Evolutionary conservation across 2,113 vertebrate genomes (phyloP).

Genomic region (Leptobrachium ailaonicum): DNA sequence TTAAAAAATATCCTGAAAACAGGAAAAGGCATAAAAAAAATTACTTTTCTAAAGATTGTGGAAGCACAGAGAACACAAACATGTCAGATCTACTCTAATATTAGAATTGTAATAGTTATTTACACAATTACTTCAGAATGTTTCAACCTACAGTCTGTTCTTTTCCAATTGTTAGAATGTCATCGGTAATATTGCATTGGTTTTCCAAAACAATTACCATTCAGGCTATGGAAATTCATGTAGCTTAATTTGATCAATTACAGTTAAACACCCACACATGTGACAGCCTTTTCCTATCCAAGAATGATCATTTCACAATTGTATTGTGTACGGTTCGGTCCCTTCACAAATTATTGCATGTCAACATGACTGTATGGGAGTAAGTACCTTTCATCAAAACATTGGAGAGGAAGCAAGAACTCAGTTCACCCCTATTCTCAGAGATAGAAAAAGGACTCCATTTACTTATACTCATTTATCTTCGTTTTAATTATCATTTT

Average conservation of each 20-base stretch:
- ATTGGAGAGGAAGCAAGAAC: background rate
- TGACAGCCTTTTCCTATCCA: background rate
- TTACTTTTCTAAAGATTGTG: too few species aligned
- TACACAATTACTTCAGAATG: too few species aligned
- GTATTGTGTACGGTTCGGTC: background rate
- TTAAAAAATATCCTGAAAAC: background rate
- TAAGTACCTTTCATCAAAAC: background rate
- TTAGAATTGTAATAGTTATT: too few species aligned
- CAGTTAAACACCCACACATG: background rate
- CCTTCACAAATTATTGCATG: background rate
- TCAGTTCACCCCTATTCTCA: background rate
- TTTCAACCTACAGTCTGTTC: background rate
- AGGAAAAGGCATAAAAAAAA: background rate
- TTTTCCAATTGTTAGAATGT: background rate
- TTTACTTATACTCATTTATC: background rate
- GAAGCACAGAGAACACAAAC: background rate
- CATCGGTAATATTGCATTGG: background rate
- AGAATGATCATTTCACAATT: background rate
- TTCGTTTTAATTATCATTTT: too few species aligned
- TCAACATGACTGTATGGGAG: background rate
- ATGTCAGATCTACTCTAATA: too few species aligned
- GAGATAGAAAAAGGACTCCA: background rate
- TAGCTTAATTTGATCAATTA: background rate
- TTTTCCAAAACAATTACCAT: background rate
- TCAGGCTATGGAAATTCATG: constrained; percentile 8